A percentile compares a stretch with the other conserved stretches of the same genome.
Conservation (phyloP, 1,140 invertebrate species). For the Euborellia annulipes region DNA sequence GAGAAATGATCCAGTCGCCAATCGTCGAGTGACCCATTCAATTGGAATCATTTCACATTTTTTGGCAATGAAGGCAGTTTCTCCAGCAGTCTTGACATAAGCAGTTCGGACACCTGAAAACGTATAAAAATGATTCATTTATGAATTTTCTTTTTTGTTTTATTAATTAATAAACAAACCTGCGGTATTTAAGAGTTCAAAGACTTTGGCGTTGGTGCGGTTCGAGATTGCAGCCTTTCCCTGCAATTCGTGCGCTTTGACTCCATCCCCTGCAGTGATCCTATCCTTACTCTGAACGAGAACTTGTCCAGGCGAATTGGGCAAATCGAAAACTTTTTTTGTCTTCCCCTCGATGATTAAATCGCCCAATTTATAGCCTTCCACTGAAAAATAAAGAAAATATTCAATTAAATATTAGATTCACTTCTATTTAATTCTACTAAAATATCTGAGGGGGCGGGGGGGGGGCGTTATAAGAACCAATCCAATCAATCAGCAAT, state of each 20-base stretch:
- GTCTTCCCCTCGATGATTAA: conserved; percentile 90
- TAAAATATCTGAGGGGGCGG: no score
- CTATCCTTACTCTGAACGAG: conserved; percentile 80
- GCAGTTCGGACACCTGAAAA: conserved; percentile 69
- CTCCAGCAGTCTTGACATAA: conserved; percentile 52
- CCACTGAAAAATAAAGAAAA: conserved; percentile 30
- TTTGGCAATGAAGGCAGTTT: conserved; percentile 68
- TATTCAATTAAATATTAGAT: not conserved
- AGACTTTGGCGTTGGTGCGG: conserved; percentile 79
- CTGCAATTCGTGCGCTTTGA: conserved; percentile 69
- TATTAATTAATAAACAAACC: conserved; percentile 30
- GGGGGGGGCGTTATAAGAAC: no score
- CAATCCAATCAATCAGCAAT: no score
- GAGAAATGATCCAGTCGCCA: conserved; percentile 91
- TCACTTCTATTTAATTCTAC: not conserved
- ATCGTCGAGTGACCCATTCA: conserved; percentile 88
- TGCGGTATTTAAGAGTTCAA: conserved; percentile 67
- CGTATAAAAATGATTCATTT: conserved; percentile 2
- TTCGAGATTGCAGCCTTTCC: conserved; percentile 92
- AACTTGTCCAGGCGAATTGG: conserved; percentile 47
- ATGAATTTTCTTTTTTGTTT: not conserved
- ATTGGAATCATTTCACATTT: conserved; percentile 95
- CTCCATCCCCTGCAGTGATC: conserved; percentile 92
- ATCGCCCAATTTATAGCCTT: conserved; percentile 47
- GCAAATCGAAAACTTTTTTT: conserved; percentile 73